Evolutionary conservation across 2,888 invertebrate genomes (phyloP).

Genomic region (Stratiomys singularior): DNA sequence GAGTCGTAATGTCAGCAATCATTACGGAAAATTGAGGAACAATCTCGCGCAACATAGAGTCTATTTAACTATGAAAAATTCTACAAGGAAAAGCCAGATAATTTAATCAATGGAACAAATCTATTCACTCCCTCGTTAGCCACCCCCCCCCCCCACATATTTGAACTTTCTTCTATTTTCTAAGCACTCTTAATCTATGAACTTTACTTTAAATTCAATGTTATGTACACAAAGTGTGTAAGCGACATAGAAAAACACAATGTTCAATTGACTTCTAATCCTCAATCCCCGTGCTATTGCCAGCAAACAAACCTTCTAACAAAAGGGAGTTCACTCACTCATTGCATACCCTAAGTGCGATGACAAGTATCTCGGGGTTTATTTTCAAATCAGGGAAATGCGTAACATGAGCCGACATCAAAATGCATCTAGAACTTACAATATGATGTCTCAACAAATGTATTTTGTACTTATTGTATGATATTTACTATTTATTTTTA

Average conservation of each 20-base stretch:
- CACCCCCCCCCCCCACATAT: background rate
- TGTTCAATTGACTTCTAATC: constrained; percentile 40
- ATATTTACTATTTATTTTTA: constrained; percentile 25
- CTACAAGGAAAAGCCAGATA: no score
- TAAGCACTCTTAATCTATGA: constrained; percentile 22
- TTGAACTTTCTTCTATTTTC: background rate
- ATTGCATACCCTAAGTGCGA: background rate
- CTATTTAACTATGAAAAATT: no score
- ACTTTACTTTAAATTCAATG: constrained; percentile 33
- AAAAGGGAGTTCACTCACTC: background rate
- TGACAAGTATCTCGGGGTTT: background rate
- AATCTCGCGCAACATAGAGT: no score
- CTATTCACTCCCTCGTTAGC: background rate
- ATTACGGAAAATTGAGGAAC: no score
- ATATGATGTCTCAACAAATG: constrained; percentile 5
- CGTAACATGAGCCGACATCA: constrained; percentile 35
- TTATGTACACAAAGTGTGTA: constrained; percentile 9
- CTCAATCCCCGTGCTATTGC: background rate
- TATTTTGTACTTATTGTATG: background rate
- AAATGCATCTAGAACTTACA: constrained; percentile 11
- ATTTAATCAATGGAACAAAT: no score
- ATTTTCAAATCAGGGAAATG: constrained; percentile 32
- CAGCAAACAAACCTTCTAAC: background rate
- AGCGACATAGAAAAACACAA: constrained; percentile 7
- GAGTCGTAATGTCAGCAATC: no score